These are phyloP conservation scores for Drosophila colorata DNA, from an alignment of 2,888 invertebrate genomes.

Conservation along the genomic window DNA sequence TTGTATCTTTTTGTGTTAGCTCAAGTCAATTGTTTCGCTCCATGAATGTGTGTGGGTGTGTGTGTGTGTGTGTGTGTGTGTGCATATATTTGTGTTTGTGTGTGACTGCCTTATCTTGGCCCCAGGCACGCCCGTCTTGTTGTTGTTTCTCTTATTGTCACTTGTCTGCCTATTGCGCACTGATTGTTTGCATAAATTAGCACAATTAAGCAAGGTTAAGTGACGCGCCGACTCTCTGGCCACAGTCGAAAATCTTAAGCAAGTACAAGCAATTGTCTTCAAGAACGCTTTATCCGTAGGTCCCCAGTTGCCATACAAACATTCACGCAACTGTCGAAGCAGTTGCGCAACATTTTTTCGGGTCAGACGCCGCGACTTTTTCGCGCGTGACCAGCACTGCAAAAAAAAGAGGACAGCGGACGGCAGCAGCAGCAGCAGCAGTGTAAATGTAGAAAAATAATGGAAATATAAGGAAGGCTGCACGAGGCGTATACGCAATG, in stretches of 20 bases:
- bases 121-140: conserved; percentile 55
- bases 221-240: conserved; percentile 5
- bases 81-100: conserved; percentile 16
- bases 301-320: conserved; percentile 10
- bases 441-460: conserved; percentile 69
- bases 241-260: conserved; percentile 13
- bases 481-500: conserved; percentile 73
- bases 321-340: conserved; percentile 43
- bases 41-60: conserved; percentile 14
- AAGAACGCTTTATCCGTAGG: conserved; percentile 11
- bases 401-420: conserved; percentile 24
- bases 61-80: conserved; percentile 32
- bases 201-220: conserved; percentile 73
- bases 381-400: conserved; percentile 68
- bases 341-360: conserved; percentile 53
- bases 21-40: conserved; percentile 71
- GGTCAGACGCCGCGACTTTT: conserved; percentile 43
- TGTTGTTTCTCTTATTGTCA: conserved; percentile 55
- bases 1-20: conserved; percentile 73
- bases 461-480: conserved; percentile 30
- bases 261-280: conserved; percentile 41
- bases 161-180: conserved; percentile 77
- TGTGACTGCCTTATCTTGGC: conserved; percentile 54
- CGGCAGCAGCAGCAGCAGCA: conserved; percentile 37
- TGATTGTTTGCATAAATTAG: conserved; percentile 80